Percentiles rank a stretch among this genome's conserved stretches.
These are phyloP conservation scores for Brachyptera putata DNA, from an alignment of 2,888 invertebrate genomes.

Conservation along the genomic window DNA sequence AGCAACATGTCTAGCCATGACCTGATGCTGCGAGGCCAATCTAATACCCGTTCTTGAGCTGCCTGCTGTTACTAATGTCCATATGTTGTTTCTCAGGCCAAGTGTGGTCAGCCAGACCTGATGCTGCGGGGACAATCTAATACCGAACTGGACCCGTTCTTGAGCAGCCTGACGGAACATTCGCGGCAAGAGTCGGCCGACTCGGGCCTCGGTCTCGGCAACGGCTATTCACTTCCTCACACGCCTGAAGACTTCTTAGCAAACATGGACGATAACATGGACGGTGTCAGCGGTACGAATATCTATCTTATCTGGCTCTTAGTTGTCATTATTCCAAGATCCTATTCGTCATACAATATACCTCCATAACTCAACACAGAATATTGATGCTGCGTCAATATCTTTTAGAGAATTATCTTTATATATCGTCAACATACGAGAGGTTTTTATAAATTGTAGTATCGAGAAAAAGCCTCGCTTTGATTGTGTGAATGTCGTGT, in stretches of 20 bases:
- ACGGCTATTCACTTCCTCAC: slow-evolving; percentile 83
- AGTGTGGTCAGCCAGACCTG: slow-evolving; percentile 52
- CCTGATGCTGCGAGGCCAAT: slow-evolving; percentile 60
- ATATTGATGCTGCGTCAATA: too few species aligned
- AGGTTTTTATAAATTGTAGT: too few species aligned
- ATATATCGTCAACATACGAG: too few species aligned
- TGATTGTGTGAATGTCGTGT: too few species aligned
- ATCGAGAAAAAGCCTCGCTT: too few species aligned
- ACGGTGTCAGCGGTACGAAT: slow-evolving; percentile 66
- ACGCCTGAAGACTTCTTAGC: slow-evolving; percentile 90
- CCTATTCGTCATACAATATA: too few species aligned
- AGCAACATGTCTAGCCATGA: too few species aligned
- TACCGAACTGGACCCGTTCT: slow-evolving; percentile 64
- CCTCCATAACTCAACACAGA: too few species aligned
- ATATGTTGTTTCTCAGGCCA: background rate
- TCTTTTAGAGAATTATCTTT: too few species aligned
- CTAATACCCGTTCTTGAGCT: slow-evolving; percentile 65
- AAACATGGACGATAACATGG: slow-evolving; percentile 88
- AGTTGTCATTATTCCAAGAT: too few species aligned
- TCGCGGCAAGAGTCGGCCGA: slow-evolving; percentile 93
- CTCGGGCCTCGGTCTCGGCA: slow-evolving; percentile 87
- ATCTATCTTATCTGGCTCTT: too few species aligned
- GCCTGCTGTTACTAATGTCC: too few species aligned
- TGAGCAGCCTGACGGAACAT: slow-evolving; percentile 79
- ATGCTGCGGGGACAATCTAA: slow-evolving; percentile 57